Conservation (phyloP, 2,888 invertebrate species). For the Diloba caeruleocephala region DNA sequence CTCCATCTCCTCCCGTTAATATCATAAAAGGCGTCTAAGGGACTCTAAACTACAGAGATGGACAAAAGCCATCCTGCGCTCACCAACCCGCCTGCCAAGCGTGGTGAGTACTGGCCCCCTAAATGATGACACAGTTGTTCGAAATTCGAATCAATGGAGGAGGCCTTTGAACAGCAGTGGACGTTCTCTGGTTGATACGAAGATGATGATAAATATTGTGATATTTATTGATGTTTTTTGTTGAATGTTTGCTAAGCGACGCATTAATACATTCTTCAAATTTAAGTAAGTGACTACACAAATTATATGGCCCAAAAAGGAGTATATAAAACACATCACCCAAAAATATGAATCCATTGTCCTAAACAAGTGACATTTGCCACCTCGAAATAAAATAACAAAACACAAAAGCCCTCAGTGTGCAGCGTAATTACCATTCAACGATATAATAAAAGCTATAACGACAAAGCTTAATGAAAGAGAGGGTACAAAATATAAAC, state of each 20-base stretch:
- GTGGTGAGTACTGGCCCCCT: too few species aligned
- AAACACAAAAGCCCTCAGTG: slow-evolving; percentile 59
- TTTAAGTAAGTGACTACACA: slow-evolving; percentile 10
- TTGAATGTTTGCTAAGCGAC: not conserved
- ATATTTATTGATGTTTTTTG: too few species aligned
- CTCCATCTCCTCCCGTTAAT: too few species aligned
- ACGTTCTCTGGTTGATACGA: too few species aligned
- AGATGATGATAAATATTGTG: too few species aligned
- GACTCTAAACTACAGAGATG: too few species aligned
- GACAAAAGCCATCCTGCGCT: too few species aligned
- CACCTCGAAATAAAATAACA: slow-evolving; percentile 46
- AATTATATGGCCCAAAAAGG: slow-evolving; percentile 22
- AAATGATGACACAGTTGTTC: too few species aligned
- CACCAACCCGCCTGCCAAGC: too few species aligned
- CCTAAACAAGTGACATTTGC: slow-evolving; percentile 46
- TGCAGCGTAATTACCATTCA: slow-evolving; percentile 61
- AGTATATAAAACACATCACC: slow-evolving; percentile 17
- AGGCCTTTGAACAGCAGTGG: too few species aligned
- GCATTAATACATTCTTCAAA: slow-evolving; percentile 16
- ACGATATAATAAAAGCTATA: slow-evolving; percentile 61
- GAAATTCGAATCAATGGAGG: too few species aligned
- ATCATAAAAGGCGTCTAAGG: too few species aligned
- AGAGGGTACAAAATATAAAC: slow-evolving; percentile 59
- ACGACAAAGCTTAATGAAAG: slow-evolving; percentile 61
- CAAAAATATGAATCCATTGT: slow-evolving; percentile 42